Base-by-base conservation (phyloP, 1,140 invertebrate genomes). In the Brachystomella parvula region DNA sequence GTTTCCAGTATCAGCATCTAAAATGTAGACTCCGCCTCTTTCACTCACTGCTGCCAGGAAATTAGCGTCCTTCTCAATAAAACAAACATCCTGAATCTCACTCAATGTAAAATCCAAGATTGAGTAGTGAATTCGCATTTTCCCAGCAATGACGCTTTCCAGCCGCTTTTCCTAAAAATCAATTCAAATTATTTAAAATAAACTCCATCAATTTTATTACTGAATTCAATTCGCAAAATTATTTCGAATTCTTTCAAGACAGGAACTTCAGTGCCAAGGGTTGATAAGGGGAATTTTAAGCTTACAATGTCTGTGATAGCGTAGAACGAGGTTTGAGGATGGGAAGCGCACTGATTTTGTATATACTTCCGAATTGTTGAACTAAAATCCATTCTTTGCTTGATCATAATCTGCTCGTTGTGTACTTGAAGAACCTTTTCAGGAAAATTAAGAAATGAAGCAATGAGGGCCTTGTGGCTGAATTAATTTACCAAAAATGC, bases 11-110 rank as follows among this genome's bases (percentile, higher is more conserved):
- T 53, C 49, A 47, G 33, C 3, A 2, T 70, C 64, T 31, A 69
- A 24, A 21, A 72, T 29, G 6, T 31, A 39, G 58, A 72, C 65
- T 17, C 3, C 35, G 30, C 71, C 71, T 24, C 29, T 39, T 17
- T 67, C 59, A 24, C 57, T 62, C 1, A 70, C 61, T 30, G 60
- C 56, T 0, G 67, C 71, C 15, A 69, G 29, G 53, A 63, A 68
- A 24, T 68, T 49, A 35, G 68, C 30, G 1, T 67, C 65, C 0
- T 62, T 68, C 29, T 72, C 71, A 26, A 72, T 70, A 32, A 72
- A 72, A 21, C 62, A 65, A n/a, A 58, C 66, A 28, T 3, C 24
- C n/a, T 62, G 30, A 32, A 72, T 62, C 32, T 68, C 32, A 28
- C 47, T 15, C 58, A 59, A 47, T 0, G 63, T 49, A 1, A 72